A percentile compares a stretch with the other conserved stretches of the same genome.
Evolutionary conservation across 2,113 vertebrate genomes (phyloP).

Genomic region (Pluvialis apricaria): DNA sequence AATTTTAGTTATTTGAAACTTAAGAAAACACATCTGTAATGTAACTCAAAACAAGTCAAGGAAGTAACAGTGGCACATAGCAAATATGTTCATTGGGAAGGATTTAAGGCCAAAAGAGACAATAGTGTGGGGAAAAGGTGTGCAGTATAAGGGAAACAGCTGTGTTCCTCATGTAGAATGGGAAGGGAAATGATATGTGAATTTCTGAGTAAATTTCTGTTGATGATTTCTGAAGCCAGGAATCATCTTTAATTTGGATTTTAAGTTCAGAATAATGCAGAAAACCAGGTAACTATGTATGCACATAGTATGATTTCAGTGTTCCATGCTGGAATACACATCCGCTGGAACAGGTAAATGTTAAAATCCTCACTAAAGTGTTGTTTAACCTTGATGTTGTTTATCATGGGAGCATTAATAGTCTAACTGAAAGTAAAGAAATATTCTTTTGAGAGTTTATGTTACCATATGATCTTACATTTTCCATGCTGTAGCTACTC

Average conservation of each 20-base stretch:
- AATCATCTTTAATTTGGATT: not conserved
- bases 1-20: not conserved
- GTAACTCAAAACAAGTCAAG: not conserved
- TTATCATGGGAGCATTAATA: not conserved
- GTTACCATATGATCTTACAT: not conserved
- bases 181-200: not conserved
- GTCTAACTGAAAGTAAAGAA: not conserved
- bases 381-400: not conserved
- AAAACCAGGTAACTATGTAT: not conserved
- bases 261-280: not conserved
- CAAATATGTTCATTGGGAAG: not conserved
- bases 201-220: not conserved
- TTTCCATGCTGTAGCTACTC: not conserved
- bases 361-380: not conserved
- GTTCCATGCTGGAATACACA: not conserved
- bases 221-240: not conserved
- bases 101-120: not conserved
- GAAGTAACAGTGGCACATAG: not conserved
- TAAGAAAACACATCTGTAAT: rapidly evolving
- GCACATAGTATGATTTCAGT: not conserved
- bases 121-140: not conserved
- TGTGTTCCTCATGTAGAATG: not conserved
- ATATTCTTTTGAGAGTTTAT: not conserved
- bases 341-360: not conserved
- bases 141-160: not conserved